These are phyloP conservation scores for Gobio gobio DNA, from an alignment of 2,113 vertebrate genomes.

Conservation along the genomic window DNA sequence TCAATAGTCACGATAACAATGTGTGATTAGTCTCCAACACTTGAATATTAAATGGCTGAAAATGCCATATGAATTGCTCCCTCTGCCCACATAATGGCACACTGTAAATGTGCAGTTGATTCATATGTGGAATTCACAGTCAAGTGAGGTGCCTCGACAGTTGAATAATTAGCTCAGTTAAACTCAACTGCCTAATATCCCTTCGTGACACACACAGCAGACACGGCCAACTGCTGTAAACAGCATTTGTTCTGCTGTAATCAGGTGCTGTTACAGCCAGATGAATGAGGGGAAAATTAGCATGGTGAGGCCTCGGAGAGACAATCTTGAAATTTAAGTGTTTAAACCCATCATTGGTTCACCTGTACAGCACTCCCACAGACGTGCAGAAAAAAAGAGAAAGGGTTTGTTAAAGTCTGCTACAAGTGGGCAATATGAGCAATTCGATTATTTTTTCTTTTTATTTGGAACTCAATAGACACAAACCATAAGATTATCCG, in stretches of 20 bases:
- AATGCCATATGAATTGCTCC: not conserved
- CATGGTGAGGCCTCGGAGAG: slow-evolving; percentile 13
- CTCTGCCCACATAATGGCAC: slow-evolving; percentile 21
- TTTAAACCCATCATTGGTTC: slow-evolving; percentile 21
- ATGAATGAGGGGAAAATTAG: slow-evolving; percentile 18
- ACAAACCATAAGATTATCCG: not conserved
- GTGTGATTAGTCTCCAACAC: slow-evolving; percentile 31
- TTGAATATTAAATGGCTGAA: slow-evolving; percentile 15
- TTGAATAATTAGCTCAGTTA: slow-evolving; percentile 56
- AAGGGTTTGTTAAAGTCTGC: not conserved
- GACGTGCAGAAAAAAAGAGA: not conserved
- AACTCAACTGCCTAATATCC: slow-evolving; percentile 53
- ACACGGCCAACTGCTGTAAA: slow-evolving; percentile 30
- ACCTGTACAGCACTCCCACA: not conserved
- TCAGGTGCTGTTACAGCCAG: slow-evolving; percentile 20
- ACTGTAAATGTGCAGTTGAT: slow-evolving; percentile 49
- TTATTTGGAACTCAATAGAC: not conserved
- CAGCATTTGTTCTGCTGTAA: slow-evolving; percentile 28
- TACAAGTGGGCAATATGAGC: no score
- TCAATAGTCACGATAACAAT: slow-evolving; percentile 15
- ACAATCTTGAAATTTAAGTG: slow-evolving; percentile 11
- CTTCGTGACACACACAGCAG: slow-evolving; percentile 50
- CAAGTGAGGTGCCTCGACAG: slow-evolving; percentile 54
- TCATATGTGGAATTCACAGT: slow-evolving; percentile 52
- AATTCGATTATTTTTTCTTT: not conserved